Conservation (phyloP, 2,113 vertebrate genomes). For the Dunckerocampus dactyliophorus region DNA sequence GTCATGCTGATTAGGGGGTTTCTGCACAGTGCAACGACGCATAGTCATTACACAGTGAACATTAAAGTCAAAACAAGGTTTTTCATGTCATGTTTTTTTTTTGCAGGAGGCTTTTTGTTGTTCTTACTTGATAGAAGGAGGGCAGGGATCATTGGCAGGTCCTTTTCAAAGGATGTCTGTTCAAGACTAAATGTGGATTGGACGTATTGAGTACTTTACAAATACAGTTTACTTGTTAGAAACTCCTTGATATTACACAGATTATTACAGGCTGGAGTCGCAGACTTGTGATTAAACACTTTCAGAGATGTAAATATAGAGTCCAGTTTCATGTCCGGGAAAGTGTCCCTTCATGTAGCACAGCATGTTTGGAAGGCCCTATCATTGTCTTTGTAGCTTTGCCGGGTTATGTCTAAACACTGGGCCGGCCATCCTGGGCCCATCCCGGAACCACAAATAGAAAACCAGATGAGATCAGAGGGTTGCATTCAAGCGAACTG, state of each 20-base stretch:
- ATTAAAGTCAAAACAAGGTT: slow-evolving; percentile 2
- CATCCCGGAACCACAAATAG: slow-evolving; percentile 48
- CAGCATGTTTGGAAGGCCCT: slow-evolving; percentile 28
- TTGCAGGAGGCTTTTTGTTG: slow-evolving; percentile 16
- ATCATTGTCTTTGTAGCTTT: slow-evolving; percentile 39
- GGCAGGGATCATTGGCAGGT: not conserved
- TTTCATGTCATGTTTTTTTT: slow-evolving; percentile 21
- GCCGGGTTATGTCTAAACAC: slow-evolving; percentile 27
- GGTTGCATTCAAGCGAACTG: slow-evolving; percentile 27
- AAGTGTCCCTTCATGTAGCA: slow-evolving; percentile 25
- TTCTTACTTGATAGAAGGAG: slow-evolving; percentile 21
- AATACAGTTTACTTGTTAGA: slow-evolving; percentile 22
- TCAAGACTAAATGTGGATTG: not conserved
- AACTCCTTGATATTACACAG: slow-evolving; percentile 9
- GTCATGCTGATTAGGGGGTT: slow-evolving; percentile 29
- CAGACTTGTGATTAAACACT: slow-evolving; percentile 28
- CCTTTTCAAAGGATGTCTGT: not conserved
- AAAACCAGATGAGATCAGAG: slow-evolving; percentile 53
- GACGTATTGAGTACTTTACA: not conserved
- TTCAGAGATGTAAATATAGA: slow-evolving; percentile 20
- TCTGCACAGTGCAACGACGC: not conserved
- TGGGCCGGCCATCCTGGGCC: slow-evolving; percentile 25
- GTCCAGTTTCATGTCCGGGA: slow-evolving; percentile 14
- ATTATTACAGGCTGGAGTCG: slow-evolving; percentile 28
- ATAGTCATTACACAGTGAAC: slow-evolving; percentile 23